Base-by-base conservation (phyloP, 1,140 invertebrate species). In the Ceratina calcarata region DNA sequence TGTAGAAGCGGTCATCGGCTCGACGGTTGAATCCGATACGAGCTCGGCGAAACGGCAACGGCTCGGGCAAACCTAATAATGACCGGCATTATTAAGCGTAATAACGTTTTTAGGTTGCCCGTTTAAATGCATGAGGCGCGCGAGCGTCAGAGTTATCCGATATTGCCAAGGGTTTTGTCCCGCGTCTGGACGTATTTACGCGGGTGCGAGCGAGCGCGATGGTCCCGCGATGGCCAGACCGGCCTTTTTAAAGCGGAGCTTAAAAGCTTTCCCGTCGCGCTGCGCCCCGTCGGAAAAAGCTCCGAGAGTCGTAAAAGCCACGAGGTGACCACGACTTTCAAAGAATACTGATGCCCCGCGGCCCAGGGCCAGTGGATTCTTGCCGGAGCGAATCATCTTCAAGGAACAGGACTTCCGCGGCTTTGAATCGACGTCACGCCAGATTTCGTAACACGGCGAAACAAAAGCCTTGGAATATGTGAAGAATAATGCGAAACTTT, bases 121-220 rank as follows among this genome's bases (percentile, higher is more conserved):
- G 84, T 90, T 90, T 90, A 90, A 90, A 90, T 90, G 89, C 89
- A 90, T 90, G 87, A 89, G 73, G 85, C 83, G 87, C 81, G 67
- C 67, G 70, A 57, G 73, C 68, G 57, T 69, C 68, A 32, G 65
- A 73, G 78, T 85, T 85, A 85, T 81, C 83, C 68, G 32, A 72
- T 70, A 71, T 69, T 80, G 69, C 80, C 61, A 16, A 51, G 78
- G 78, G 73, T 81, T 65, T 79, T 51, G 80, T 55, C 60, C 65
- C 70, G 67, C 20, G 82, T 82, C 83, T 66, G 60, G 81, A 85
- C 83, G 83, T 90, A 89, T 89, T 89, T 89, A 89, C 86, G 88
- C 86, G 88, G 70, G 18, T 45, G 16, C 67, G 4, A 45, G 37
- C 37, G n/a, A 49, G n/a, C 15, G 7, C 8, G 15, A 37, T 15